A percentile compares a stretch with the other conserved stretches of the same genome.
phyloP scores from a whole-genome alignment of 30 jellyfish, hydroid and myxozoan species.

The Aurelia sp. region DNA sequence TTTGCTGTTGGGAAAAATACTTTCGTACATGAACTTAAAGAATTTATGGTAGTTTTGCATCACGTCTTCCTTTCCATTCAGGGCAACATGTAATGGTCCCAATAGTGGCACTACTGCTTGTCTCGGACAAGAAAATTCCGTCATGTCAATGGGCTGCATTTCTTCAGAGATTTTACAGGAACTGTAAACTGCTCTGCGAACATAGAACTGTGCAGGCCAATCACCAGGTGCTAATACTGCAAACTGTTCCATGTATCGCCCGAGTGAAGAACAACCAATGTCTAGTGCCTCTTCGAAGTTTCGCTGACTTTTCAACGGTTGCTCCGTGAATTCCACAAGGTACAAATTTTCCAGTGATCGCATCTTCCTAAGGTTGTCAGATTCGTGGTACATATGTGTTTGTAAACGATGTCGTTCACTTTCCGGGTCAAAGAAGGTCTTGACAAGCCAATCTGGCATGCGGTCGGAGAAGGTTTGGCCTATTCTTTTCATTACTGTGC shows the following conservation, averaged over 20 bases:
- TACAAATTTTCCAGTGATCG: neutral
- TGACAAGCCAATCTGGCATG: slow-evolving; percentile 9
- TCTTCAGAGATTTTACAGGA: neutral
- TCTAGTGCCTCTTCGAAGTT: neutral
- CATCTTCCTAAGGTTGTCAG: neutral
- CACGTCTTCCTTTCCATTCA: slow-evolving; percentile 6
- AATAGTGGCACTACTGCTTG: neutral
- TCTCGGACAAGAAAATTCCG: neutral
- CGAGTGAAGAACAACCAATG: neutral
- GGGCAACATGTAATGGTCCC: neutral
- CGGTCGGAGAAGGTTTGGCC: neutral
- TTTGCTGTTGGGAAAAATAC: neutral
- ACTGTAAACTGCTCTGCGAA: neutral
- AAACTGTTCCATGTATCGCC: neutral
- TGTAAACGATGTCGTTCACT: neutral
- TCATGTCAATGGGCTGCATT: too few relatives aligned
- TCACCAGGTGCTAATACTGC: slow-evolving; percentile 6
- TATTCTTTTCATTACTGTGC: neutral
- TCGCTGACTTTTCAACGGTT: neutral
- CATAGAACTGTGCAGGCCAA: slow-evolving; percentile 5
- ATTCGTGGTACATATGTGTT: neutral
- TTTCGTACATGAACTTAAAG: slow-evolving; percentile 8
- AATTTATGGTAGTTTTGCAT: neutral
- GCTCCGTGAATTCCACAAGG: neutral
- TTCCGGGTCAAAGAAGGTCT: slow-evolving; percentile 2